Evolutionary conservation across 2,888 invertebrate species (phyloP).

Genomic region (Euzophera pinguis): DNA sequence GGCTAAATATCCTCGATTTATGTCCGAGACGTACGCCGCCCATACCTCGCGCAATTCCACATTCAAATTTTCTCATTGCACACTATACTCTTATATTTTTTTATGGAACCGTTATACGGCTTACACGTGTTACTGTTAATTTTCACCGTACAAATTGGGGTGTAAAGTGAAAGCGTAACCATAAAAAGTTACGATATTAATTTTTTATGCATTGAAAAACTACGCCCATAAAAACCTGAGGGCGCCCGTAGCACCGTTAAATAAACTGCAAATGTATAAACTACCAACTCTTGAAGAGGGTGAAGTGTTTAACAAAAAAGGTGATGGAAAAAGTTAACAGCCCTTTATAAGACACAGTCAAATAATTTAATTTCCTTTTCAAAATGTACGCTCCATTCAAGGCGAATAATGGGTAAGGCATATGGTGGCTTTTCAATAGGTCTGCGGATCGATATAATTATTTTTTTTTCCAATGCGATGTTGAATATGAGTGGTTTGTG

Average conservation of each 20-base stretch:
- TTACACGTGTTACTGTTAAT: slow-evolving; percentile 20
- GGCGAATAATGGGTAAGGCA: slow-evolving; percentile 51
- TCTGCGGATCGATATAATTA: slow-evolving; percentile 36
- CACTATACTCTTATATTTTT: slow-evolving; percentile 3
- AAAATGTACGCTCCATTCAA: slow-evolving; percentile 52
- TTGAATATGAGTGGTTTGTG: slow-evolving; percentile 24
- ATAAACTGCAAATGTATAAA: slow-evolving; percentile 47
- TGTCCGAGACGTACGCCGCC: background rate
- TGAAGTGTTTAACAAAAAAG: slow-evolving; percentile 33
- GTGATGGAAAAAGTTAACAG: slow-evolving; percentile 42
- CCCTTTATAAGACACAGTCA: slow-evolving; percentile 37
- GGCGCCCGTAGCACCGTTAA: slow-evolving; percentile 35
- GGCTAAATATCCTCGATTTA: slow-evolving; percentile 19
- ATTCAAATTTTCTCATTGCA: background rate
- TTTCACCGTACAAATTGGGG: slow-evolving; percentile 19
- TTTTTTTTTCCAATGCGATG: slow-evolving; percentile 26
- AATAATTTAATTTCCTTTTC: slow-evolving; percentile 58
- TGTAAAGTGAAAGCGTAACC: slow-evolving; percentile 22
- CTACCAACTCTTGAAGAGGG: slow-evolving; percentile 26
- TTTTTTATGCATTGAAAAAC: slow-evolving; percentile 35
- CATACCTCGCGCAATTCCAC: slow-evolving; percentile 7
- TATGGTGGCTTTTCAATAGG: slow-evolving; percentile 55
- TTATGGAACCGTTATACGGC: slow-evolving; percentile 12
- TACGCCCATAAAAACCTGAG: slow-evolving; percentile 30
- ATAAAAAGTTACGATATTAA: slow-evolving; percentile 34